These are phyloP conservation scores for Buphagus erythrorhynchus DNA, from an alignment of 2,797 vertebrate genomes.

Conservation along the genomic window DNA sequence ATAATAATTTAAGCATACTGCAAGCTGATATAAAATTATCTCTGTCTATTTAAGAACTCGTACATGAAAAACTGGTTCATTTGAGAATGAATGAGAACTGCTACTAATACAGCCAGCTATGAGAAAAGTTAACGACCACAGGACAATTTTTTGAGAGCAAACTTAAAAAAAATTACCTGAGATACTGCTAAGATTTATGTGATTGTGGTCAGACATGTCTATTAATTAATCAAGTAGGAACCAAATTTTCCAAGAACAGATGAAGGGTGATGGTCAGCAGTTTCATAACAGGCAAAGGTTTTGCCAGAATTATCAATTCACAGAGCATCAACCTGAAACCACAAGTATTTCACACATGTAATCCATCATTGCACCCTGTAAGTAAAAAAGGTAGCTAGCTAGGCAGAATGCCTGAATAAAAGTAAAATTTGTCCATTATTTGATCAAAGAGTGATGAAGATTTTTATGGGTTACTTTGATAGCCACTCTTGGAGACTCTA, in stretches of 20 bases:
- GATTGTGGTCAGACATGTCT: background rate
- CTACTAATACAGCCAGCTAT: background rate
- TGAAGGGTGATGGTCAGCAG: background rate
- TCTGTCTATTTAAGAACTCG: background rate
- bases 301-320: background rate
- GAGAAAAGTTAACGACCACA: background rate
- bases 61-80: background rate
- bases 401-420: background rate
- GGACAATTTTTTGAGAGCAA: background rate
- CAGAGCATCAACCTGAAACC: background rate
- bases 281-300: background rate
- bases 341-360: rapidly evolving
- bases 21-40: background rate
- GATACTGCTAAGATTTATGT: background rate
- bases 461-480: background rate
- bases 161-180: background rate
- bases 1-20: background rate
- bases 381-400: background rate
- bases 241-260: background rate
- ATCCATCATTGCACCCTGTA: background rate
- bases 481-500: background rate
- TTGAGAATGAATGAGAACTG: background rate
- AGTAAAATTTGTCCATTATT: background rate
- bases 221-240: background rate
- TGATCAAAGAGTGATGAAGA: background rate